A percentile compares a stretch with the other conserved stretches of the same genome.
These are phyloP conservation scores for Labeo catla DNA, from an alignment of 2,113 vertebrate species.

Conservation along the genomic window DNA sequence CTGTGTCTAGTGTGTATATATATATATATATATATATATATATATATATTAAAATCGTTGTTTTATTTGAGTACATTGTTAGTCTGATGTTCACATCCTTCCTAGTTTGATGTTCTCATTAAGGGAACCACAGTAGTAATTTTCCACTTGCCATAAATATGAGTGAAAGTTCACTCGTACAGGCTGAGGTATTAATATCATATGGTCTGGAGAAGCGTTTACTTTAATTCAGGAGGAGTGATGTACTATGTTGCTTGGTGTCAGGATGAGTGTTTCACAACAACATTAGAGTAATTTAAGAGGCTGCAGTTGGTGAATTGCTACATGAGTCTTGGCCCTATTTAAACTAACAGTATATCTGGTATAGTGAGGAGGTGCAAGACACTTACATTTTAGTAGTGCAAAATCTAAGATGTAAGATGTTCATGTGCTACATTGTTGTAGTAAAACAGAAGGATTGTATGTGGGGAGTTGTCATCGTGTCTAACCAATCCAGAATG, in stretches of 20 bases:
- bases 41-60: not conserved
- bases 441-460: not conserved
- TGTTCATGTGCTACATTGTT: not conserved
- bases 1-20: conserved; percentile 32
- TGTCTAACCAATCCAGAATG: not conserved
- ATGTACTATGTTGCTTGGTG: not conserved
- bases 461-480: not conserved
- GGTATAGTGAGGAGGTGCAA: not conserved
- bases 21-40: not conserved
- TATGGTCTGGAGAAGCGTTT: not conserved
- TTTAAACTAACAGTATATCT: not conserved
- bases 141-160: not conserved
- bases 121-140: not conserved
- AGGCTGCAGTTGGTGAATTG: conserved; percentile 14
- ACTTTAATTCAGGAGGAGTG: not conserved
- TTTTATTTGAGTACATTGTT: conserved; percentile 50
- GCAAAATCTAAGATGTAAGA: not conserved
- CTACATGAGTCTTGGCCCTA: not conserved
- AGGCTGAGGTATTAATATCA: conserved; percentile 1
- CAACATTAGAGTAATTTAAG: conserved; percentile 8
- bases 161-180: not conserved
- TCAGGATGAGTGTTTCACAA: not conserved
- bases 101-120: not conserved
- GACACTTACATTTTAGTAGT: not conserved
- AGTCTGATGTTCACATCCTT: not conserved